Evolutionary conservation across 2,113 vertebrate genomes (phyloP).

Genomic region (Orthonyx spaldingii): DNA sequence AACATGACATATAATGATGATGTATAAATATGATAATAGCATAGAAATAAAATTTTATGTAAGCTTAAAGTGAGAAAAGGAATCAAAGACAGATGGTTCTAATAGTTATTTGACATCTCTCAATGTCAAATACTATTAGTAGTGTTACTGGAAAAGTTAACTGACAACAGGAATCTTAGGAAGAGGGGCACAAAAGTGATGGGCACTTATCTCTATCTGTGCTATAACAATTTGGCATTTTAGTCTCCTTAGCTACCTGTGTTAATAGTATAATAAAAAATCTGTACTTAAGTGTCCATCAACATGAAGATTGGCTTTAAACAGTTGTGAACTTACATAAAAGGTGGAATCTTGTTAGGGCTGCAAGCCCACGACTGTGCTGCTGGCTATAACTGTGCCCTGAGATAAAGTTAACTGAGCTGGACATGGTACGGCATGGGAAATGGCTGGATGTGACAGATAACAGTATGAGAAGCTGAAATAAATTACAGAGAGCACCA

Average conservation of each 20-base stretch:
- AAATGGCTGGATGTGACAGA: not conserved
- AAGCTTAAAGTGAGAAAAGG: not conserved
- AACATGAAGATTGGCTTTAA: not conserved
- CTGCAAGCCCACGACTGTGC: not conserved
- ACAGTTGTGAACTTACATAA: not conserved
- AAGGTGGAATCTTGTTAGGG: not conserved
- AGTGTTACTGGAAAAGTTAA: not conserved
- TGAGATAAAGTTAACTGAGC: not conserved
- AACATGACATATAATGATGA: not conserved
- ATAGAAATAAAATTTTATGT: not conserved
- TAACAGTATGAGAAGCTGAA: not conserved
- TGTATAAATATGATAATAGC: not conserved
- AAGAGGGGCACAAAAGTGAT: not conserved
- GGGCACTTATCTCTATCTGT: not conserved
- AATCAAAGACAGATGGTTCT: not conserved
- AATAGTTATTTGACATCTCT: not conserved
- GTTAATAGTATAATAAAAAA: not conserved
- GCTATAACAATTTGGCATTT: not conserved
- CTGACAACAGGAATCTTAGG: not conserved
- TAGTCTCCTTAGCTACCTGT: not conserved
- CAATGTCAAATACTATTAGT: not conserved
- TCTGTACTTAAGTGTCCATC: not conserved
- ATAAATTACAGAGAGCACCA: not conserved
- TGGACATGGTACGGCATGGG: fast-evolving
- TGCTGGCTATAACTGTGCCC: not conserved